Evolutionary conservation across 2,113 vertebrate genomes (phyloP), one percentile per base, ranked within the genome.

Genomic region (Galbula dea): DNA sequence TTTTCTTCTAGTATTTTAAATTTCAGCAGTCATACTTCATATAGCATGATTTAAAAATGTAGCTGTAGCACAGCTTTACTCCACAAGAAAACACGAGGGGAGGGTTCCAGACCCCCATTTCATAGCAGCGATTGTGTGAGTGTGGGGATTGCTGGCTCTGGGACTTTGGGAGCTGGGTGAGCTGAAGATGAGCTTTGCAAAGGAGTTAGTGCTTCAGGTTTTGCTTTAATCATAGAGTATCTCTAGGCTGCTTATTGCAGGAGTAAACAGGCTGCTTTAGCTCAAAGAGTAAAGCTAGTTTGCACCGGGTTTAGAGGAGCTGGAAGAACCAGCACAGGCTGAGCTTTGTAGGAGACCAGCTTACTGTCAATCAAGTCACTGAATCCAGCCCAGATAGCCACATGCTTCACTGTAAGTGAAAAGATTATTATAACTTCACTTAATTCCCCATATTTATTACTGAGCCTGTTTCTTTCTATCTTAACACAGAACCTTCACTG

Each of bases 61-160:
- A n/a, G n/a, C n/a, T n/a, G n/a, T 27, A 19, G 41, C 3, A 1
- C 77, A 59, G 36, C 45, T 89, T 81, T 54, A 27, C 10, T 73
- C 46, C 36, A 12, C 0, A 0, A 41, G 24, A 15, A 49, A 39
- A 6, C 13, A n/a, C 0, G 0, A 74, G 37, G n/a, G 43, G 22
- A 63, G 23, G 29, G 11, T 49, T 11, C 13, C 45, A 66, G 39
- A 12, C 21, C 15, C 39, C 7, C 15, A 7, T 3, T 12, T 34
- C n/a, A 9, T 2, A 3, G 78, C 51, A 81, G 69, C 21, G 3
- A 12, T 15, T 48, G 6, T 26, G 32, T 37, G 57, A 51, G 52
- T 0, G 1, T 29, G 49, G 57, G 49, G 30, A 19, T 54, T 26
- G 32, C 41, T 80, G 83, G 10, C 0, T 0, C 71, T 24, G 84